phyloP scores from a whole-genome alignment of 92 coral and sea anemone genomes.

The Virgularia gustaviana region DNA sequence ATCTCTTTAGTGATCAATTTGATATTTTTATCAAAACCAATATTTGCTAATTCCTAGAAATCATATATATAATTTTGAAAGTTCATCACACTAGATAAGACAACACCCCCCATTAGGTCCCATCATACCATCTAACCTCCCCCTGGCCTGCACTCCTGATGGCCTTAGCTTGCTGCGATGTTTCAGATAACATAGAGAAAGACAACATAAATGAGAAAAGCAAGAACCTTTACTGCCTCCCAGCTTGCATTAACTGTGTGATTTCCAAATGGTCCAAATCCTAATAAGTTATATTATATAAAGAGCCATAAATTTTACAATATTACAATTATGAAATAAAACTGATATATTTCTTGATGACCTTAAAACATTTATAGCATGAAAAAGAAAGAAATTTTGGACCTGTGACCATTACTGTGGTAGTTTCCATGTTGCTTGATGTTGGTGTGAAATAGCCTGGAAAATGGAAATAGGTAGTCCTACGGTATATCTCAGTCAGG shows the following conservation, averaged over 20 bases:
- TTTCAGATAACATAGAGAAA: no score
- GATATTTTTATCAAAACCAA: slow-evolving; percentile 58
- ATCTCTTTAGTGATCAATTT: slow-evolving; percentile 74
- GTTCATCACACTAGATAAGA: neutral
- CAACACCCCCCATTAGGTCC: neutral
- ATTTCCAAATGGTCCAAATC: slow-evolving; percentile 90
- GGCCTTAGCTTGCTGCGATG: neutral
- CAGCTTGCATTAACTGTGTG: slow-evolving; percentile 80
- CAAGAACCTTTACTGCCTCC: slow-evolving; percentile 90
- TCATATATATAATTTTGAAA: neutral
- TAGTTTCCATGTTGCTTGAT: no score
- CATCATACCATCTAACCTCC: neutral
- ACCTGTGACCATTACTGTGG: no score
- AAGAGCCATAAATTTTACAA: no score
- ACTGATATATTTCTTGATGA: no score
- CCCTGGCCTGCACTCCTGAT: neutral
- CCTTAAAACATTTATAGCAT: no score
- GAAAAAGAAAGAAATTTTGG: no score
- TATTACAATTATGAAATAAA: no score
- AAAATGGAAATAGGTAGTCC: no score
- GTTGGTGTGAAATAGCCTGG: no score
- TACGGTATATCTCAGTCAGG: no score
- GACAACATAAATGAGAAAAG: neutral
- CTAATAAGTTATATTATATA: no score
- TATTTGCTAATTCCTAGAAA: slow-evolving; percentile 62